Base-by-base conservation (phyloP, 2,113 vertebrate species). In the Leucopternis melanops region DNA sequence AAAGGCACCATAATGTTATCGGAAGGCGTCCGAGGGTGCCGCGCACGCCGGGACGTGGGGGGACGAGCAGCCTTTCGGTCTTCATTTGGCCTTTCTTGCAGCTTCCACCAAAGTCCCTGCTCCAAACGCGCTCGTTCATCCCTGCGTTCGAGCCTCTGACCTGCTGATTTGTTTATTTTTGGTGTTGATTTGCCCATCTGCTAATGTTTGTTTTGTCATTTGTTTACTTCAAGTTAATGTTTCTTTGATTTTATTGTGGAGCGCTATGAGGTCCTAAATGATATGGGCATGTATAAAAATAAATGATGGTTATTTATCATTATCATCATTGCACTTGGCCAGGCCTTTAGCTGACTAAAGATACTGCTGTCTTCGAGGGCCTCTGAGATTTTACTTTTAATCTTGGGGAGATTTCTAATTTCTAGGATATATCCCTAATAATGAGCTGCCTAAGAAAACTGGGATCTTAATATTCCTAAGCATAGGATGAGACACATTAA, bases 141-240 rank as follows among this genome's bases (percentile, higher is more conserved):
- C 61, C 77, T 7, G 12, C 14, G 1, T 86, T 67, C 12, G 8
- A 91, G 92, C 47, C 62, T 87, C 94, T 73, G 89, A 95, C 95
- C 97, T 83, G 95, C 97, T 95, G 97, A 91, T 97, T 95, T 97
- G 96, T 96, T 97, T 94, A 92, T 97, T 95, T 96, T 94, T 79
- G 94, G 94, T 70, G 95, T 92, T 96, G 95, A 95, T 97, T 95
- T 77, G 58, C 96, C 97, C 97, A 97, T 97, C 97, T 97, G 97
- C 81, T 97, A 80, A 94, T 96, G 96, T 97, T 97, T 94, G 81
- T 88, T 97, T 97, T 97, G 92, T 92, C 97, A 97, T 97, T 97
- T 97, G 95, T 97, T 97, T 97, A 85, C 97, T 96, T 97, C 97
- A 93, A 95, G 94, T 97, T 97, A 97, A 97, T 97, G 97, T 95